Base-by-base conservation (phyloP, 1,140 invertebrate species). In the Sinella curviseta region DNA sequence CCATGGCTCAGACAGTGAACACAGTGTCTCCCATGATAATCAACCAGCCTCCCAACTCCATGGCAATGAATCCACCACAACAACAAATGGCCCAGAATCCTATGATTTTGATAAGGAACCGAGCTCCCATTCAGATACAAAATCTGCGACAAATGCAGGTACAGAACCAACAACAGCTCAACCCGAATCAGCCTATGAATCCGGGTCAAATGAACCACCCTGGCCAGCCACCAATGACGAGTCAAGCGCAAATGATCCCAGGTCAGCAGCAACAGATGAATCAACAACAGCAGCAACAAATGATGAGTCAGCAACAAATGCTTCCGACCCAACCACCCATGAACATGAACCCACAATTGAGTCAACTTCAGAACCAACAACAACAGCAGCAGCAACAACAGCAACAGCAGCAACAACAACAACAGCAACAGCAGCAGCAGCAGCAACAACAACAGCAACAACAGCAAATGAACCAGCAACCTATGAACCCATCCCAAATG, bases 351-450 rank as follows among this genome's bases (percentile, higher is more conserved):
- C 81, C 80, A 33, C 84, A 83, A 54, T 80, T 83, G 65, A 78
- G 73, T 54, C 77, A 78, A 14, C 57, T 57, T 28, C 24, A 57
- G 24, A 39, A 60, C 16, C 79, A 80, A 74, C 26, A 74, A 30
- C 75, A 31, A 39, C 80, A 78, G 65, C 74, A 77, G 33, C 75
- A 75, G 55, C 48, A 89, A 81, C 89, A 89, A 78, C 86, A 87
- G 28, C 20, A 82, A 84, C 36, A 77, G n/a, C n/a, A n/a, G n/a
- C n/a, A n/a, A n/a, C n/a, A n/a, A n/a, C n/a, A 84, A 28, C 80
- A 82, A 28, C 81, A 77, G 48, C 84, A 84, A 76, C 48, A 48
- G 55, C 83, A 85, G 16, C 85, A 85, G 16, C 85, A 85, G 20
- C 84, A 87, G 4, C 84, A 85, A 75, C 82, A 82, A 75, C 60